Conservation (phyloP, 1,140 invertebrate species). For the Babylonia areolata region DNA sequence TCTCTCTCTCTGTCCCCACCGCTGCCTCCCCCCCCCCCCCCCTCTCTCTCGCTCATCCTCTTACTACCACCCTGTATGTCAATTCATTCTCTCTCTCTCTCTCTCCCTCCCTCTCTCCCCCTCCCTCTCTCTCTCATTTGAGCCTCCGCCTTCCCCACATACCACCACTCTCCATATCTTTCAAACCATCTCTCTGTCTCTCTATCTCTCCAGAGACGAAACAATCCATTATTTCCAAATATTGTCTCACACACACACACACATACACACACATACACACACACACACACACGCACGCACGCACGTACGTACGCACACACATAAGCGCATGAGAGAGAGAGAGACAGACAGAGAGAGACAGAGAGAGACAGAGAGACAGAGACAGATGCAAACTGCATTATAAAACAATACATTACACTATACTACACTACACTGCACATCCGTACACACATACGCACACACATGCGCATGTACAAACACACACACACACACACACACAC, state of each 20-base stretch:
- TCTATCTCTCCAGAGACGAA: neutral
- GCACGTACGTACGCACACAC: no score
- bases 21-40: no score
- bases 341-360: neutral
- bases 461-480: no score
- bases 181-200: neutral
- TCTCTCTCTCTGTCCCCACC: slow-evolving; percentile 9
- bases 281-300: neutral
- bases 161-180: neutral
- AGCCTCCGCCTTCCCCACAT: no score
- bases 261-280: slow-evolving; percentile 17
- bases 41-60: no score
- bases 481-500: no score
- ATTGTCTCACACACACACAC: neutral
- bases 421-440: no score
- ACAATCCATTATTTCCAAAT: no score
- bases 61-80: no score
- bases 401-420: no score
- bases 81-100: neutral
- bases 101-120: neutral
- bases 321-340: neutral
- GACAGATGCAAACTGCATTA: neutral
- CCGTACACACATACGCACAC: no score
- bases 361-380: neutral
- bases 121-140: neutral